Base-by-base conservation (phyloP, 2,797 vertebrate genomes). In the Siniperca undulata region DNA sequence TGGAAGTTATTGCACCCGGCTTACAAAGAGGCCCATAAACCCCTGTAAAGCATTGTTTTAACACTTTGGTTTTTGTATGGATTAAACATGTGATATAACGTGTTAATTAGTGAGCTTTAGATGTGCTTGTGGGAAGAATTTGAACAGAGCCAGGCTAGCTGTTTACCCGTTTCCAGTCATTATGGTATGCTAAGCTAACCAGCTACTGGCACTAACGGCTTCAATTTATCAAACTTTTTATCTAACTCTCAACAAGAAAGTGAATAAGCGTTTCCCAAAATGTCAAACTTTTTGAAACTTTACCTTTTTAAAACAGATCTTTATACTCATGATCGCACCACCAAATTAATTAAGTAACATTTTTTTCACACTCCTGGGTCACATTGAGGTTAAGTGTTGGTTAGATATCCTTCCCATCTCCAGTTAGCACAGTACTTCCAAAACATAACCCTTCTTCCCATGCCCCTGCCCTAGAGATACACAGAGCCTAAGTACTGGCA, bases 381-480 rank as follows among this genome's bases (percentile, higher is more conserved):
- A 73, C 67, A 71, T 17, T 34, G 60, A 88, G 79, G 79, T 77
- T 69, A 82, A 84, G 48, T 73, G 62, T 53, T 77, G 67, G 67
- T 74, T 53, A 46, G 30, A 80, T 50, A 75, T 30, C 38, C 14
- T 58, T 82, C 65, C 71, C 70, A 72, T 77, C 58, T 77, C 64
- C 24, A 81, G 83, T 81, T 81, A 70, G 67, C 56, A 22, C 8
- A 64, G 77, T 77, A 81, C 71, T 86, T 88, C 68, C 75, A 78
- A 86, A 91, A 90, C 89, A 86, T 61, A 52, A 24, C 83, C 59
- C 67, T 68, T 70, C 71, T 64, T 58, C 36, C 61, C 58, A 20
- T 61, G 52, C 50, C 80, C 42, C 61, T 74, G 77, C 83, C 84
- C 86, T 78, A 77, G 52, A 90, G 70, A 84, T 72, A 87, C 67